Evolutionary conservation across 37 sponge, comb jelly and placozoan genomes (phyloP).

Genomic region (Diacarnus erythraeanus): DNA sequence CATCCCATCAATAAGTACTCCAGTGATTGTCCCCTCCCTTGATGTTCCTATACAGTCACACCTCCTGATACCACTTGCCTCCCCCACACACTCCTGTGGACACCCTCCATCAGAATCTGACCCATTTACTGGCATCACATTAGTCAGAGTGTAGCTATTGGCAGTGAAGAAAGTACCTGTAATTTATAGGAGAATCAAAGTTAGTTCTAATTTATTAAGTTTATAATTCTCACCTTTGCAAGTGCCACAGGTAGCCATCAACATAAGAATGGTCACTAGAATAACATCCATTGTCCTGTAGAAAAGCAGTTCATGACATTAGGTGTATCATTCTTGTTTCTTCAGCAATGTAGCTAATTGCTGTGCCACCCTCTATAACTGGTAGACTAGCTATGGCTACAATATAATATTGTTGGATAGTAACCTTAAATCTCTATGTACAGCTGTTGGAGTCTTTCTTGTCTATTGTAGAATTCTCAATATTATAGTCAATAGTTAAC

Average conservation of each 20-base stretch:
- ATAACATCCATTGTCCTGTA: neutral
- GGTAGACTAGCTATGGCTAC: neutral
- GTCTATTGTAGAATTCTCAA: neutral
- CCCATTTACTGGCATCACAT: slow-evolving; percentile 28
- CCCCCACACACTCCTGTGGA: neutral
- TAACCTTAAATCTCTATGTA: neutral
- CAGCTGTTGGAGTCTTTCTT: neutral
- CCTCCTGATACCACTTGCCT: too few relatives aligned
- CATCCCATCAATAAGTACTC: neutral
- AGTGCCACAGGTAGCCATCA: neutral
- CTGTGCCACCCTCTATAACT: too few relatives aligned
- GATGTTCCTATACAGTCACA: neutral
- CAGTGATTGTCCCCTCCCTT: neutral
- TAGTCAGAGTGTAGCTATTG: neutral
- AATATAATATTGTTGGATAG: neutral
- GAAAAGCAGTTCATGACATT: neutral
- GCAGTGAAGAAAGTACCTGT: neutral
- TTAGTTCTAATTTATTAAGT: too few relatives aligned
- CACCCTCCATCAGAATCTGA: slow-evolving; percentile 1
- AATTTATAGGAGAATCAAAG: too few relatives aligned
- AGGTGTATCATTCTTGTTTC: neutral
- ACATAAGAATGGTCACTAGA: neutral
- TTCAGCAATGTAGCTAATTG: neutral
- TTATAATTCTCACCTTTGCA: neutral
- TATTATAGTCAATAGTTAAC: too few relatives aligned